A percentile compares a stretch with the other conserved stretches of the same genome.
Conservation (phyloP, 2,888 invertebrate genomes). For the Polyploca ridens region DNA sequence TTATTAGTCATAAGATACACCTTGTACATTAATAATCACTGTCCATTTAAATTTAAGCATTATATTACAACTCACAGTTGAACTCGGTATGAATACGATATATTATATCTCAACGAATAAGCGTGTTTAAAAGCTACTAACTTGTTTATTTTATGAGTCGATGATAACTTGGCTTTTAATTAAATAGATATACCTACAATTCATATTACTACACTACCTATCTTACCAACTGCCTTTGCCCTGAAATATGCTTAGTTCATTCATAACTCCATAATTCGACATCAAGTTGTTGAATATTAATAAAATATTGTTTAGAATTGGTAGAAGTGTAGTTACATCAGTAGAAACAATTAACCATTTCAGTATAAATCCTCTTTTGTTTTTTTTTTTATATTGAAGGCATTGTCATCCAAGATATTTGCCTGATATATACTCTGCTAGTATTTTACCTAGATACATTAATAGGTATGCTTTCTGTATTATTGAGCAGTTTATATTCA, state of each 20-base stretch:
- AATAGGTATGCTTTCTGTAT: background rate
- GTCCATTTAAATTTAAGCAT: conserved; percentile 69
- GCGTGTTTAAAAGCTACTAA: background rate
- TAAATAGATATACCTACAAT: background rate
- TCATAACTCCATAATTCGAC: conserved; percentile 22
- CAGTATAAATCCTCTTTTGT: background rate
- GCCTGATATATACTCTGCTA: background rate
- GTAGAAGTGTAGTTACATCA: conserved; percentile 28
- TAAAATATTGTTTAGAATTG: conserved; percentile 22
- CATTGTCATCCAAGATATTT: background rate
- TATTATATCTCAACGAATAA: background rate
- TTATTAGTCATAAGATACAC: conserved; percentile 60
- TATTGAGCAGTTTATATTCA: background rate
- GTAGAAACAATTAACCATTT: background rate
- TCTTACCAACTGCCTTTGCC: conserved; percentile 27
- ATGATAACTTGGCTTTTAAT: background rate
- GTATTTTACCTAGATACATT: background rate
- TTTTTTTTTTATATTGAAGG: background rate
- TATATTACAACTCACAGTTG: conserved; percentile 33
- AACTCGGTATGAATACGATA: background rate
- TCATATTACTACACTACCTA: background rate
- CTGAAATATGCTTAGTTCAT: conserved; percentile 24
- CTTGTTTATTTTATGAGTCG: background rate
- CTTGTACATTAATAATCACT: conserved; percentile 72
- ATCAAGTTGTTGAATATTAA: conserved; percentile 30